Conservation (phyloP, 2,797 vertebrate genomes). For the Cossypha caffra region DNA sequence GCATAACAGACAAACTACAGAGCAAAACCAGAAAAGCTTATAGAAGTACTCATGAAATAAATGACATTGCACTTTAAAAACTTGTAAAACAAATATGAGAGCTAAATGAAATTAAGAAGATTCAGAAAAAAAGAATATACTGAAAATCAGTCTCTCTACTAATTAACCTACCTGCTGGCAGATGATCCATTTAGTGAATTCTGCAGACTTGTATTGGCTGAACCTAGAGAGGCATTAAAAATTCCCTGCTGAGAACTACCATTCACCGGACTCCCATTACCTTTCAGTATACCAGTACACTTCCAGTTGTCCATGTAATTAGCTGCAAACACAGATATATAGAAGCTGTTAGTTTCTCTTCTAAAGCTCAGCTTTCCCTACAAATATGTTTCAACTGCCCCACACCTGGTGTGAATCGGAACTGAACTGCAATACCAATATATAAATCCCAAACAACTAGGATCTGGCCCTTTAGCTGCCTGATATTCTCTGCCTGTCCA, state of each 20-base stretch:
- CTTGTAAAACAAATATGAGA: neutral
- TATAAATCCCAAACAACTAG: neutral
- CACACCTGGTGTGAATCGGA: neutral
- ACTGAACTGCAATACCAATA: neutral
- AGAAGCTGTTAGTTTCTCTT: neutral
- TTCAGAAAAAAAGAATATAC: neutral
- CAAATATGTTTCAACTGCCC: neutral
- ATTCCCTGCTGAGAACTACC: slow-evolving; percentile 87
- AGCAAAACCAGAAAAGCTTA: neutral
- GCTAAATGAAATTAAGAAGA: neutral
- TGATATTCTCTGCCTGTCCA: neutral
- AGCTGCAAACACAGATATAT: slow-evolving; percentile 76
- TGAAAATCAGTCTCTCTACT: neutral
- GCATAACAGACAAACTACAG: neutral
- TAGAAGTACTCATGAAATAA: neutral
- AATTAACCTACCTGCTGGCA: slow-evolving; percentile 84
- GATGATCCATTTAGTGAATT: slow-evolving; percentile 89
- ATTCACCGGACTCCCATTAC: slow-evolving; percentile 94
- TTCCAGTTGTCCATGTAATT: slow-evolving; percentile 99
- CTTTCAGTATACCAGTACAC: slow-evolving; percentile 96
- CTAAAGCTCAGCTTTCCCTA: neutral
- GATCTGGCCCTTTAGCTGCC: neutral
- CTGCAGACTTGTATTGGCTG: slow-evolving; percentile 86
- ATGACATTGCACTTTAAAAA: neutral
- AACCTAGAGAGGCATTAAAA: slow-evolving; percentile 85